phyloP scores from a whole-genome alignment of 2,797 vertebrate species.

The Pseudocheirus occidentalis region DNA sequence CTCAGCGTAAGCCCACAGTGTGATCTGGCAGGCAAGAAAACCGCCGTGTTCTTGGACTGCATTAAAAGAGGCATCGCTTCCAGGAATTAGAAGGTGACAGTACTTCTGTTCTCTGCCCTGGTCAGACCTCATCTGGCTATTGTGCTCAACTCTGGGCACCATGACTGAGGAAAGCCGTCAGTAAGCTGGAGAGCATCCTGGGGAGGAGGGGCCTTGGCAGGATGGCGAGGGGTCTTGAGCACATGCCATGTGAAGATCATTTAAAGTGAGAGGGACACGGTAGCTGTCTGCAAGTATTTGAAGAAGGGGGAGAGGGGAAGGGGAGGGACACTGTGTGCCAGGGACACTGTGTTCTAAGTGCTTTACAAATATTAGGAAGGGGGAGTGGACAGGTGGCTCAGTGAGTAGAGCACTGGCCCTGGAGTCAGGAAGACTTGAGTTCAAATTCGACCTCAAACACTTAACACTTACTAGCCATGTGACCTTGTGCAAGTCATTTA shows the following conservation, averaged over 20 bases:
- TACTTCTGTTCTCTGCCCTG: background rate
- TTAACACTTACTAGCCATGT: too few relatives aligned
- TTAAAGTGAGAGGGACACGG: background rate
- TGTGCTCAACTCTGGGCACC: background rate
- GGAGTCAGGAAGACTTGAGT: too few relatives aligned
- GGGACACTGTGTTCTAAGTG: background rate
- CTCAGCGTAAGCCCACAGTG: background rate
- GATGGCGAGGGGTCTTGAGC: background rate
- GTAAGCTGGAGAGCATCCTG: background rate
- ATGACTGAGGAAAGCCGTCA: background rate
- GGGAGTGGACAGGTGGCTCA: too few relatives aligned
- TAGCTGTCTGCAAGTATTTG: background rate
- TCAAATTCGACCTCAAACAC: too few relatives aligned
- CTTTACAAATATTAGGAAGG: background rate
- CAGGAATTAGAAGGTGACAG: background rate
- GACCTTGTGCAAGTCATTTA: too few relatives aligned
- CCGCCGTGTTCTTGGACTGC: background rate
- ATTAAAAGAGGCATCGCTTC: background rate
- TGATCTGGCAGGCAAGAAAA: background rate
- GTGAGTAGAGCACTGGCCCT: too few relatives aligned
- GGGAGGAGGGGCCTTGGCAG: background rate
- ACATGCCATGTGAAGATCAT: background rate
- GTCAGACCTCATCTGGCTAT: background rate
- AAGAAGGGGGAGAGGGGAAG: background rate
- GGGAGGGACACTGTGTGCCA: background rate